phyloP scores from a whole-genome alignment of 2,113 vertebrate genomes.

The Tragelaphus scriptus region DNA sequence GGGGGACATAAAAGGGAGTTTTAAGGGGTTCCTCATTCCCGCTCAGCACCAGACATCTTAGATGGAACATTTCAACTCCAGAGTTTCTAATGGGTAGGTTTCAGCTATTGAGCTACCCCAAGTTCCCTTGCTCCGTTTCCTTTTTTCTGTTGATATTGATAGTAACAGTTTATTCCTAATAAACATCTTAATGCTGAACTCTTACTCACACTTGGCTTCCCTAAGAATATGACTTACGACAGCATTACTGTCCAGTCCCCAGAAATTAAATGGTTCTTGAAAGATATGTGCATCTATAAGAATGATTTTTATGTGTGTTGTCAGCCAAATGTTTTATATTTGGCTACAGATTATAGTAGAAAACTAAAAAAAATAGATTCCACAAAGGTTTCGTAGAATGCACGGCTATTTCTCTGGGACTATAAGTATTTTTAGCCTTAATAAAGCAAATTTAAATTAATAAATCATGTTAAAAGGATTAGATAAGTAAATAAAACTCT shows the following conservation, averaged over 20 bases:
- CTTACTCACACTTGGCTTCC: neutral
- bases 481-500: neutral
- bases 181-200: neutral
- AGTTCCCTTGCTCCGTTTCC: neutral
- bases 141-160: neutral
- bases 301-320: neutral
- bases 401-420: neutral
- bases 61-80: neutral
- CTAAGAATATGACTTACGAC: neutral
- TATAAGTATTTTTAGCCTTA: neutral
- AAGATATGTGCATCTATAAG: fast-evolving
- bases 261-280: neutral
- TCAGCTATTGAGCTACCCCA: fast-evolving
- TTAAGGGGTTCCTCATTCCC: neutral
- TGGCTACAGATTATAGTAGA: neutral
- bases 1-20: fast-evolving
- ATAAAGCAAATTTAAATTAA: neutral
- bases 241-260: neutral
- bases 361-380: neutral
- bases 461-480: neutral
- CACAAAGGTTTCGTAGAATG: neutral
- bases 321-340: neutral
- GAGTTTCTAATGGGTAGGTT: neutral
- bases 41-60: fast-evolving
- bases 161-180: neutral